Conservation (phyloP, 1,140 invertebrate genomes). For the Steinernema feltiae region DNA sequence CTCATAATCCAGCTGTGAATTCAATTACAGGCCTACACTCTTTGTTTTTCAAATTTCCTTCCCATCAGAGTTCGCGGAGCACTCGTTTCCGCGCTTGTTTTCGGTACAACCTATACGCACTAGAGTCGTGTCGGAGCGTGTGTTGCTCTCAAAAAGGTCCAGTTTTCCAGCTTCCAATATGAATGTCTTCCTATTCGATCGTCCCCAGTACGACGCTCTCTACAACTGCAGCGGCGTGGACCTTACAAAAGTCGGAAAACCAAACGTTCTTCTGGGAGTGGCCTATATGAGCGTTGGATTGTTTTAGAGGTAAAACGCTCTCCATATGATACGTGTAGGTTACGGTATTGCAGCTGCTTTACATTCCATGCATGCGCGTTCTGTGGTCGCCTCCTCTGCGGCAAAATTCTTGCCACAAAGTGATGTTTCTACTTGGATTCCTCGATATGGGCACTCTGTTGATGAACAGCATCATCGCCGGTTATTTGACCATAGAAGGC, state of each 20-base stretch:
- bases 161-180: too few relatives aligned
- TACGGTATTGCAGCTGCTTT: conserved; percentile 72
- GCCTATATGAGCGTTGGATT: not conserved
- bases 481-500: not conserved
- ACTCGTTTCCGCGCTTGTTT: too few relatives aligned
- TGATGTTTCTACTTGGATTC: conserved; percentile 7
- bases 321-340: not conserved
- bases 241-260: not conserved
- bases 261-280: not conserved
- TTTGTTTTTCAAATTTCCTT: too few relatives aligned
- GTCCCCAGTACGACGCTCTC: not conserved
- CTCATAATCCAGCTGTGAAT: too few relatives aligned
- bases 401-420: not conserved
- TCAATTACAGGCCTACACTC: too few relatives aligned
- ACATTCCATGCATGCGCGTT: conserved; percentile 37
- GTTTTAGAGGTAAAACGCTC: not conserved
- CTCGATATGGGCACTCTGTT: not conserved
- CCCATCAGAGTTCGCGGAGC: too few relatives aligned
- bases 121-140: too few relatives aligned
- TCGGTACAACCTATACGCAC: too few relatives aligned
- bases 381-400: not conserved
- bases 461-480: not conserved
- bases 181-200: not conserved
- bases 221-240: not conserved
- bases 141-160: too few relatives aligned